Conservation (phyloP, 2,113 vertebrate species). For the Pollachius pollachius region DNA sequence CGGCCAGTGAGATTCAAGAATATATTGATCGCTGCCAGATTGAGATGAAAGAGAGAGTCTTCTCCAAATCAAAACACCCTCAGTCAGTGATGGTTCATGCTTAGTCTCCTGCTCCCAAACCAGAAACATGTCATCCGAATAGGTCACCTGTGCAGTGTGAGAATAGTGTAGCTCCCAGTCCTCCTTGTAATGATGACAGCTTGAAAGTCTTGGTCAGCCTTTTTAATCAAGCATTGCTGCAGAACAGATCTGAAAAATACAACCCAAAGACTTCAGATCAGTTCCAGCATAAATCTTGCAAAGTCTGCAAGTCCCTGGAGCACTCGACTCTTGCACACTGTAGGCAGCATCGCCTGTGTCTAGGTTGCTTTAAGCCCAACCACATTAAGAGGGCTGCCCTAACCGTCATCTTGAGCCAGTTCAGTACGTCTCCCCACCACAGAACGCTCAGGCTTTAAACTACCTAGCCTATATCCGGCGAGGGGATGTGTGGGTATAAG, state of each 20-base stretch:
- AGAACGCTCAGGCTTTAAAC: slow-evolving; percentile 24
- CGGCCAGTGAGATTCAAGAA: slow-evolving; percentile 40
- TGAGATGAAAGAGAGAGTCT: neutral
- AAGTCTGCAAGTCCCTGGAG: slow-evolving; percentile 20
- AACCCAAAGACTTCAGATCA: neutral
- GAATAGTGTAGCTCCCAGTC: neutral
- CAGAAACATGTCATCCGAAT: too few relatives aligned
- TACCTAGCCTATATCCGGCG: slow-evolving; percentile 11
- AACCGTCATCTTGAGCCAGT: neutral
- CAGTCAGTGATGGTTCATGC: neutral
- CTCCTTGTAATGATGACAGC: slow-evolving; percentile 3
- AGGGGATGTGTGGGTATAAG: slow-evolving; percentile 23
- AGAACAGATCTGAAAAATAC: slow-evolving; percentile 1
- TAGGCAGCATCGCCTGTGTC: slow-evolving; percentile 22
- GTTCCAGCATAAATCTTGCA: slow-evolving; percentile 1
- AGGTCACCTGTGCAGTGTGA: neutral
- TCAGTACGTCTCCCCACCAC: neutral
- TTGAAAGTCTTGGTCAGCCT: slow-evolving; percentile 8
- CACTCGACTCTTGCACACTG: slow-evolving; percentile 43
- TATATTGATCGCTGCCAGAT: slow-evolving; percentile 13
- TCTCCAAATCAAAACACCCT: neutral
- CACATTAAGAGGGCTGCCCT: slow-evolving; percentile 39
- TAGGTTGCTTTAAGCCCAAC: slow-evolving; percentile 29
- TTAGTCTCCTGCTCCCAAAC: neutral
- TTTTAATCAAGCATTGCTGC: slow-evolving; percentile 14